Conservation (phyloP, 2,888 invertebrate genomes). For the Hydraecia micacea region DNA sequence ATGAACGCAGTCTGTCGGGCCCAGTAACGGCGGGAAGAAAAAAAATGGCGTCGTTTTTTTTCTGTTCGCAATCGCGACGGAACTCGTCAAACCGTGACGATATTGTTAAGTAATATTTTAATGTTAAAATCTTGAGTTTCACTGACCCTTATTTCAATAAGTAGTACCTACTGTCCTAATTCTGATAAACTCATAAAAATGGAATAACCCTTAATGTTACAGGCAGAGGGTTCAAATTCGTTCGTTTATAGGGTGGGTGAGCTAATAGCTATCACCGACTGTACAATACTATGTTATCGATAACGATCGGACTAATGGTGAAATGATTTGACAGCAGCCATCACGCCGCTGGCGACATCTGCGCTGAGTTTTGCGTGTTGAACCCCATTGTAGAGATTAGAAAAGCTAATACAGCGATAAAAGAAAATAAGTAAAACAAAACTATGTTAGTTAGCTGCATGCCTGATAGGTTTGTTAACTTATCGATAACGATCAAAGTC, state of each 20-base stretch:
- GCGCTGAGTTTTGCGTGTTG: no score
- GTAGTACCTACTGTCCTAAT: background rate
- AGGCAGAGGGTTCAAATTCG: no score
- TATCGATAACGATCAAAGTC: background rate
- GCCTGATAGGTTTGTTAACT: background rate
- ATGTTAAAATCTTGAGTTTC: conserved; percentile 32
- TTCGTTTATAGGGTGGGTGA: no score
- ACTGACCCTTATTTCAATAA: conserved; percentile 26
- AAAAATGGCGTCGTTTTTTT: conserved; percentile 24
- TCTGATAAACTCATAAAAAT: no score
- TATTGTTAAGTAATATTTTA: conserved; percentile 35
- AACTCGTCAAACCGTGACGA: conserved; percentile 44
- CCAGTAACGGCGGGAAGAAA: conserved; percentile 16
- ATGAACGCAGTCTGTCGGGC: conserved; percentile 4
- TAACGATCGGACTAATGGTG: no score
- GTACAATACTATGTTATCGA: no score
- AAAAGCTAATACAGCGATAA: background rate
- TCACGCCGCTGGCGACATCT: no score
- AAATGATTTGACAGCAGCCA: no score
- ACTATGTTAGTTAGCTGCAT: no score
- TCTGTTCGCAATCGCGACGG: conserved; percentile 23
- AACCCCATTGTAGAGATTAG: background rate
- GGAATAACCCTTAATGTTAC: no score
- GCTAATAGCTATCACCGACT: no score
- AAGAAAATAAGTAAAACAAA: background rate